phyloP scores from a whole-genome alignment of 2,113 vertebrate genomes.

The Myanophis thanlyinensis region DNA sequence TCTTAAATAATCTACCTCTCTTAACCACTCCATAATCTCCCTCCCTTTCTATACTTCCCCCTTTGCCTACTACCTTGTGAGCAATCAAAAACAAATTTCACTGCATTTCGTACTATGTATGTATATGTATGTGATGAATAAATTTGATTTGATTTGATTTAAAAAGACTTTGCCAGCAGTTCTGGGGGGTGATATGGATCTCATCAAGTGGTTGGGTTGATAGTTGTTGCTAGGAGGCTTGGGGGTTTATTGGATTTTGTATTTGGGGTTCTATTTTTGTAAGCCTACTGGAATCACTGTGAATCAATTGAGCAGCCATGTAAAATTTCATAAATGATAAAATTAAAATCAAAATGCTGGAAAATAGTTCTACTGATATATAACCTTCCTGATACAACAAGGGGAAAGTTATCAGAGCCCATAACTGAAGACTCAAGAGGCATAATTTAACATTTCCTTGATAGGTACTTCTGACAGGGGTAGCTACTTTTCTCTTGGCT shows the following conservation, averaged over 20 bases:
- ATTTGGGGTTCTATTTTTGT: neutral
- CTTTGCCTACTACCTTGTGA: too few species aligned
- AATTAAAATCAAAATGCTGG: neutral
- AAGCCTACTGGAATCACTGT: neutral
- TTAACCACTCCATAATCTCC: too few species aligned
- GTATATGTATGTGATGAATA: too few species aligned
- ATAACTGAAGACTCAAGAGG: slow-evolving; percentile 20
- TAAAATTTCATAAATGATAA: neutral
- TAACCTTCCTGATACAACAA: neutral
- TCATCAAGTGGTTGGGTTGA: neutral
- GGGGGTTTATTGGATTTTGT: neutral
- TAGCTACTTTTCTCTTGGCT: slow-evolving; percentile 19
- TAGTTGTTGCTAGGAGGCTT: neutral
- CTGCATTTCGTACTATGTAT: too few species aligned
- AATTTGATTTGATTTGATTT: too few species aligned
- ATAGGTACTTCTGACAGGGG: slow-evolving; percentile 42
- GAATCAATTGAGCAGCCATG: neutral
- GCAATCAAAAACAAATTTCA: too few species aligned
- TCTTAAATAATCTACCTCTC: too few species aligned
- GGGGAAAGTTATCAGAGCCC: slow-evolving; percentile 30
- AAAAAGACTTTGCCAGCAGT: neutral
- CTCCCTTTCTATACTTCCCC: too few species aligned
- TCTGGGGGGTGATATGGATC: neutral
- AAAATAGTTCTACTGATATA: neutral
- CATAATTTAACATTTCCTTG: slow-evolving; percentile 41